Evolutionary conservation across 2,113 vertebrate species (phyloP).

Genomic region (Cairina moschata): DNA sequence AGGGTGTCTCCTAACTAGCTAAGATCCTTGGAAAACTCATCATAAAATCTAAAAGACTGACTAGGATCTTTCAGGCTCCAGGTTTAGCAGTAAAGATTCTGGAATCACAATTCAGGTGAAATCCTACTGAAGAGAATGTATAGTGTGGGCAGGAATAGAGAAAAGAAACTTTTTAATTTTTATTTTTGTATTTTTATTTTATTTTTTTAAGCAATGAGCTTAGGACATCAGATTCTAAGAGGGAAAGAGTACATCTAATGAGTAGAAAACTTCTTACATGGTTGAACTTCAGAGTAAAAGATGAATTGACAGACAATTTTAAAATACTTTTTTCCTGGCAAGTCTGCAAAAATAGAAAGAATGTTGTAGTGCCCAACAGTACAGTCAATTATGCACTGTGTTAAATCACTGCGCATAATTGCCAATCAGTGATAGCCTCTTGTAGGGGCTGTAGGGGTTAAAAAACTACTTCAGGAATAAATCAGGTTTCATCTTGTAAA

Average conservation of each 20-base stretch:
- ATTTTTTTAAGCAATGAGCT: background rate
- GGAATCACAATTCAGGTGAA: background rate
- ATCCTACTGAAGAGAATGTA: background rate
- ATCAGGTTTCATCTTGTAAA: background rate
- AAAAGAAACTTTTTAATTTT: background rate
- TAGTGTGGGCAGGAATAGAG: background rate
- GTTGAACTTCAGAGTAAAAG: background rate
- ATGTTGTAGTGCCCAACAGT: background rate
- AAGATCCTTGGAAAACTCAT: background rate
- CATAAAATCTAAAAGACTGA: background rate
- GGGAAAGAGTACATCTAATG: background rate
- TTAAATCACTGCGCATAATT: background rate
- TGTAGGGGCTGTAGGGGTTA: background rate
- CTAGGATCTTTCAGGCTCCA: background rate
- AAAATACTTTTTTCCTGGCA: background rate
- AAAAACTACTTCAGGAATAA: background rate
- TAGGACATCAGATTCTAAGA: background rate
- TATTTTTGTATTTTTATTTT: background rate
- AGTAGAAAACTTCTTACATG: background rate
- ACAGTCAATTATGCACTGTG: fast-evolving
- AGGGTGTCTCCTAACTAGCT: background rate
- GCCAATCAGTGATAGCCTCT: background rate
- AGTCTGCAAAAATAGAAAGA: background rate
- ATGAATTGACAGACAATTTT: background rate
- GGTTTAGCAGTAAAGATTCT: background rate